Evolutionary conservation across 2,113 vertebrate genomes (phyloP), one percentile per base, ranked within the genome.

Genomic region (Columba janthina): DNA sequence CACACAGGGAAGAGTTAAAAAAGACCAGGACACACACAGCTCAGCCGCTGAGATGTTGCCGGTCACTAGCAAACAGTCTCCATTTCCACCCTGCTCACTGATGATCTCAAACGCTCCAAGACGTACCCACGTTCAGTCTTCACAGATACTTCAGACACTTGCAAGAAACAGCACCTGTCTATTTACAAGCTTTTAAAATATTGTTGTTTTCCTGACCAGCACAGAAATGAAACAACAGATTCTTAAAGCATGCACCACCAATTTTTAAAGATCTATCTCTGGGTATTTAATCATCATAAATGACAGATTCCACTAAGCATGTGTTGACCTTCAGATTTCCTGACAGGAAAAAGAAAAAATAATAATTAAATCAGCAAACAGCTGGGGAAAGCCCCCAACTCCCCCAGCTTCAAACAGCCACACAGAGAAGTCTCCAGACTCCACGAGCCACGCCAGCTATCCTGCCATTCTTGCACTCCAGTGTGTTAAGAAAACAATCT

Each of bases 241-340:
- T 36, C 76, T 69, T 61, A 7, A 82, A 90, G 79, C 3, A 34
- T 4, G 38, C 64, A 66, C 36, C 66, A 38, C 32, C 0, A 0
- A 24, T 50, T 86, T 78, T 70, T 44, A 71, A 81, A 84, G 69
- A 86, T 62, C 79, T 36, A 16, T 64, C 83, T 78, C n/a, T 11
- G 61, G 5, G 31, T 72, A 64, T 40, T 95, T 94, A 76, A 84
- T 79, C 70, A 91, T 58, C 77, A 53, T 28, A 89, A 96, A 85
- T 48, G 84, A 82, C 85, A 96, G 87, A 91, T 73, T 93, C 81
- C 69, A 34, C 75, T 85, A 72, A 91, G 87, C 74, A 61, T 36
- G 73, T 93, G 81, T n/a, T 95, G 92, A 88, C 94, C 87, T 96
- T 93, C 91, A 83, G 87, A 80, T 88, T 91, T 85, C 70, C 88